A percentile compares a stretch with the other conserved stretches of the same genome.
Conservation (phyloP, 2,797 vertebrate genomes). For the Halcyon smyrnensis region DNA sequence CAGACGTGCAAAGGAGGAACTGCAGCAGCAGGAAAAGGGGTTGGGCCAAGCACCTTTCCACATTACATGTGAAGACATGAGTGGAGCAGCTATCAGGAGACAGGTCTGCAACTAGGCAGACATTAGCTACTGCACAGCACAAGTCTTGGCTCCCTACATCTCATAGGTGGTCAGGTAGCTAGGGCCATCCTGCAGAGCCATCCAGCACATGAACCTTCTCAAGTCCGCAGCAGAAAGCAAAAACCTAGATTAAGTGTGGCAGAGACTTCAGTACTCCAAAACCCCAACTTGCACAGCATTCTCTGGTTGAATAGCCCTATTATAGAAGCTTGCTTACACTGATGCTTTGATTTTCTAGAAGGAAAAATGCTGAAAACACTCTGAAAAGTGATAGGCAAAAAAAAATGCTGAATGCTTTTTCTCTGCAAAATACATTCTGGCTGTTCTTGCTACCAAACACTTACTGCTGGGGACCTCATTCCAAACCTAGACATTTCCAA, state of each 20-base stretch:
- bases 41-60: not conserved
- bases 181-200: not conserved
- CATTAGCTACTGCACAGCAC: not conserved
- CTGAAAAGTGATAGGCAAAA: slow-evolving; percentile 19
- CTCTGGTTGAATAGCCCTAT: not conserved
- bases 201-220: not conserved
- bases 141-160: not conserved
- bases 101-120: not conserved
- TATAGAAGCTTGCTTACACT: not conserved
- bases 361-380: not conserved
- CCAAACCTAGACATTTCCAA: slow-evolving; percentile 5
- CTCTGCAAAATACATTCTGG: not conserved
- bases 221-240: not conserved
- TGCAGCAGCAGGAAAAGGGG: not conserved
- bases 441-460: not conserved
- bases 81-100: not conserved
- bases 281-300: not conserved
- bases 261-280: not conserved
- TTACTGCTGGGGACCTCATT: not conserved
- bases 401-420: not conserved
- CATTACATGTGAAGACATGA: rapidly evolving
- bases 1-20: not conserved
- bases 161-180: not conserved
- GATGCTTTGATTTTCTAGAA: not conserved
- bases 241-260: not conserved